These are phyloP conservation scores for Pyrochroa serraticornis DNA, from an alignment of 2,888 invertebrate species.

Conservation along the genomic window DNA sequence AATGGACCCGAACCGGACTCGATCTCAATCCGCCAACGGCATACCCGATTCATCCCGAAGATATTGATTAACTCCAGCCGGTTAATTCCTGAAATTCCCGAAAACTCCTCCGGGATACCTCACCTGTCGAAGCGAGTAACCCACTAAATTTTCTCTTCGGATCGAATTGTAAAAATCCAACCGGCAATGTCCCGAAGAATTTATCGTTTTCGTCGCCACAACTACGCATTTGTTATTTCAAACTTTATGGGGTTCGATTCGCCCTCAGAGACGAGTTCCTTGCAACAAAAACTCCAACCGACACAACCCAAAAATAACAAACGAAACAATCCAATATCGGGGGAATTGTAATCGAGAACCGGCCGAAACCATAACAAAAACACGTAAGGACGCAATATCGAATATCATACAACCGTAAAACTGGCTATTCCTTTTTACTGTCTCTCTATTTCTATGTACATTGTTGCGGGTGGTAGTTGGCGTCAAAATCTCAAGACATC, in stretches of 20 bases:
- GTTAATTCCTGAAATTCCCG: too few relatives aligned
- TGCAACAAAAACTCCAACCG: constrained; percentile 16
- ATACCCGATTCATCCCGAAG: too few relatives aligned
- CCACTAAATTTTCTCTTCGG: constrained; percentile 25
- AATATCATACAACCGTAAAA: constrained; percentile 40
- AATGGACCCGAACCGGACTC: too few relatives aligned
- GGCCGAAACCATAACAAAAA: constrained; percentile 37
- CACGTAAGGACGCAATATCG: constrained; percentile 40
- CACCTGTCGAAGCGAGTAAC: constrained; percentile 20
- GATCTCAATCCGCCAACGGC: too few relatives aligned
- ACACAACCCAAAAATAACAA: constrained; percentile 21
- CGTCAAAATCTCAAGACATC: constrained; percentile 3
- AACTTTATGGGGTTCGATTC: constrained; percentile 26
- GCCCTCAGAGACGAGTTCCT: constrained; percentile 24
- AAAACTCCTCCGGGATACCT: background rate
- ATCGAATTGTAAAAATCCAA: constrained; percentile 28
- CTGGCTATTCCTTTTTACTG: constrained; percentile 38
- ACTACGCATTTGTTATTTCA: constrained; percentile 29
- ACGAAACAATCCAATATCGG: constrained; percentile 27
- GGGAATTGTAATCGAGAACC: constrained; percentile 30
- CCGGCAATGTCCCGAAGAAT: constrained; percentile 26
- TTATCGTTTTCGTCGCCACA: constrained; percentile 25
- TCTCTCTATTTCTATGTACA: too few relatives aligned
- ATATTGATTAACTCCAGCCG: too few relatives aligned
- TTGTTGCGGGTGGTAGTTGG: constrained; percentile 12